Percentiles rank a stretch among this genome's conserved stretches.
phyloP scores from a whole-genome alignment of 2,888 invertebrate species.

The Panorpa germanica region DNA sequence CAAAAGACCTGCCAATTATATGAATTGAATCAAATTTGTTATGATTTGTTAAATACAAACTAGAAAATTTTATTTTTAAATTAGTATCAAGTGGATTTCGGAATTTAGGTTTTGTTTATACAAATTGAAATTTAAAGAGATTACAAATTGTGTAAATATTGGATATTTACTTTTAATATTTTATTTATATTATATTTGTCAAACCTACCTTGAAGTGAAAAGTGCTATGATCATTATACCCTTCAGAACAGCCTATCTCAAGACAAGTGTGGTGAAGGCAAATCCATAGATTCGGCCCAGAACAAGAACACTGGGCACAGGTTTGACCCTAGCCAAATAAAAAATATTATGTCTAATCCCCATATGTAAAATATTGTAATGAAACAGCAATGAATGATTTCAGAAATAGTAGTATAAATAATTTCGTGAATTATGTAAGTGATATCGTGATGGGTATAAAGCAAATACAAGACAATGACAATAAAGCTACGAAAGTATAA shows the following conservation, averaged over 20 bases:
- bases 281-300: constrained; percentile 70
- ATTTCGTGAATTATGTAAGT: no score
- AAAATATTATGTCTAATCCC: no score
- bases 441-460: no score
- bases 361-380: no score
- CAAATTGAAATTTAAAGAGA: no score
- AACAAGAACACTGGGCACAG: constrained; percentile 54
- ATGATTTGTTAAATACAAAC: no score
- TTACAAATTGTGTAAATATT: neutral
- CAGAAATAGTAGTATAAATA: no score
- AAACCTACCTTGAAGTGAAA: constrained; percentile 48
- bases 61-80: no score
- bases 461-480: neutral
- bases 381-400: no score
- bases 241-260: constrained; percentile 69
- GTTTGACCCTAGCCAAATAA: constrained; percentile 26
- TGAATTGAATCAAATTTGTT: constrained; percentile 3
- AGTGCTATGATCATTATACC: constrained; percentile 66
- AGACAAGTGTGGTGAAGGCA: constrained; percentile 65
- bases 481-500: no score
- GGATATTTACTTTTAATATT: constrained; percentile 7
- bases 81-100: neutral
- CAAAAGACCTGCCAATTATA: no score
- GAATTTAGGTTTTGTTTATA: neutral
- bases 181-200: constrained; percentile 7